Evolutionary conservation across 2,113 vertebrate genomes (phyloP).

Genomic region (Burhinus oedicnemus): DNA sequence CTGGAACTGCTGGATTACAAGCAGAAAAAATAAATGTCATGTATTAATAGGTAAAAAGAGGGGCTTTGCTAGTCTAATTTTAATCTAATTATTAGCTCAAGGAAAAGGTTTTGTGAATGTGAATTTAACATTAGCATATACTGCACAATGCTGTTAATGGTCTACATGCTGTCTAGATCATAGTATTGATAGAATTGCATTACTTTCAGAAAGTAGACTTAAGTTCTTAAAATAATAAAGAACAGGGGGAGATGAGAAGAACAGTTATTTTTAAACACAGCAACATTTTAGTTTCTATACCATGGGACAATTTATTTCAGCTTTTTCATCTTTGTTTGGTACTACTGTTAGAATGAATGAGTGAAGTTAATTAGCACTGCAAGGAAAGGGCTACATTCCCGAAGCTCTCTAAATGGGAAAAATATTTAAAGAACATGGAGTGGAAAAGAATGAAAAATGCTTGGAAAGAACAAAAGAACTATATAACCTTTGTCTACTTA

Average conservation of each 20-base stretch:
- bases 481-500: neutral
- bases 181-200: slow-evolving; percentile 55
- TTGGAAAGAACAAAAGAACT: slow-evolving; percentile 11
- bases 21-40: slow-evolving; percentile 56
- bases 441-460: slow-evolving; percentile 10
- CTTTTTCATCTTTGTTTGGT: slow-evolving; percentile 54
- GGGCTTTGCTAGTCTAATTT: slow-evolving; percentile 54
- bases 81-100: slow-evolving; percentile 68
- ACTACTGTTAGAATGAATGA: slow-evolving; percentile 52
- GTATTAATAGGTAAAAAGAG: slow-evolving; percentile 61
- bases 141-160: slow-evolving; percentile 20
- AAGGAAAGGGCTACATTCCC: slow-evolving; percentile 17
- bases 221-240: slow-evolving; percentile 14
- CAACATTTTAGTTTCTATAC: neutral
- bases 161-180: slow-evolving; percentile 9
- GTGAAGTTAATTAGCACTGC: slow-evolving; percentile 63
- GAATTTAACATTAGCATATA: slow-evolving; percentile 35
- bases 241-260: neutral
- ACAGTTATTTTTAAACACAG: slow-evolving; percentile 29
- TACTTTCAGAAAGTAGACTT: slow-evolving; percentile 49
- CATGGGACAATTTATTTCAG: slow-evolving; percentile 17
- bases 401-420: slow-evolving; percentile 11
- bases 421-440: slow-evolving; percentile 22
- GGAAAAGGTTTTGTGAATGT: slow-evolving; percentile 33
- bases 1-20: slow-evolving; percentile 65